Evolutionary conservation across 2,113 vertebrate species (phyloP).

Genomic region (Dromaius novaehollandiae): DNA sequence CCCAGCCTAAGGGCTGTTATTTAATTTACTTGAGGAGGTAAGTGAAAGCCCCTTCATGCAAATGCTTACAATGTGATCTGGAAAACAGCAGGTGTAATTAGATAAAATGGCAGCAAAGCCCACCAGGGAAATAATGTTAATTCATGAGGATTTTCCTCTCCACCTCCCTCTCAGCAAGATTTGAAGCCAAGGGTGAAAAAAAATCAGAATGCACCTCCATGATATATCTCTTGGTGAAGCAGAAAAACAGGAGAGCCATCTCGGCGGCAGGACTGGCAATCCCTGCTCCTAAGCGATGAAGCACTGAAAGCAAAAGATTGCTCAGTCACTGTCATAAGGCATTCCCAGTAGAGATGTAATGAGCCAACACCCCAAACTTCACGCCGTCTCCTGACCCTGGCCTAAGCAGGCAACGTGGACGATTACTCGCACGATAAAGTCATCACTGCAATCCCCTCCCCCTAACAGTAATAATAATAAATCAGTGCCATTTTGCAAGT

Average conservation of each 20-base stretch:
- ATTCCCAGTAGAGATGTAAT: not conserved
- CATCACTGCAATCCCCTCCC: not conserved
- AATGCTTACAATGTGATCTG: constrained; percentile 70
- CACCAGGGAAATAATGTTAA: constrained; percentile 63
- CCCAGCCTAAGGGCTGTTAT: constrained; percentile 69
- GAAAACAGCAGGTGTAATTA: constrained; percentile 71
- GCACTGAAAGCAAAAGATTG: not conserved
- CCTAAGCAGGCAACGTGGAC: not conserved
- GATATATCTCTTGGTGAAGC: not conserved
- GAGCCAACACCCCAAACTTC: constrained; percentile 1
- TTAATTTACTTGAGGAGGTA: constrained; percentile 73
- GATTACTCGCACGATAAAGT: not conserved
- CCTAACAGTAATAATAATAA: not conserved
- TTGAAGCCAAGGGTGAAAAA: constrained; percentile 10
- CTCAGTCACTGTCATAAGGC: constrained; percentile 15
- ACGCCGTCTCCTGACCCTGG: not conserved
- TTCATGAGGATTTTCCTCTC: constrained; percentile 59
- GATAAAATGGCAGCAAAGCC: constrained; percentile 71
- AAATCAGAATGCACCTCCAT: not conserved
- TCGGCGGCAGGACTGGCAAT: not conserved
- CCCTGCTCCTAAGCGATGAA: not conserved
- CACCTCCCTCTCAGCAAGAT: constrained; percentile 49
- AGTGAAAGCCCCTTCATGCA: constrained; percentile 72
- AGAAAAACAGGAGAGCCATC: not conserved
- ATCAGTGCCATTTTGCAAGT: not conserved